Evolutionary conservation across 2,797 vertebrate species (phyloP), one percentile per base, ranked within the genome.

Genomic region (Pseudopleuronectes americanus): DNA sequence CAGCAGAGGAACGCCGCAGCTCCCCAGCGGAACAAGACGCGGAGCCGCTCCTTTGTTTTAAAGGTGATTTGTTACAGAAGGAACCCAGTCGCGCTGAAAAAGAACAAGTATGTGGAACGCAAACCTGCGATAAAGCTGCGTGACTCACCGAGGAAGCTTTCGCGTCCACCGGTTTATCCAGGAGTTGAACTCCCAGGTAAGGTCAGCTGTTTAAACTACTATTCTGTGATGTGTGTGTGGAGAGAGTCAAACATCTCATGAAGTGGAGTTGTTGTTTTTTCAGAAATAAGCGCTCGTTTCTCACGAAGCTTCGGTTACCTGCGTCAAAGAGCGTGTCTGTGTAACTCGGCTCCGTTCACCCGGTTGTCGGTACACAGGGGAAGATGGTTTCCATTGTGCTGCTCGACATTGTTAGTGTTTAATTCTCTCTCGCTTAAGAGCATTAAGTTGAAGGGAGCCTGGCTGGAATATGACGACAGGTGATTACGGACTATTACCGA

Each of bases 171-270:
- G 83, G 87, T 70, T 83, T 61, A 68, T 67, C 76, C 71, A 73
- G 16, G 75, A 77, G 76, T 85, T 87, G 28, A 56, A 71, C 72
- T 87, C 48, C 60, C 88, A 92, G 90, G 92, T 93, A 85, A 87
- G 81, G 36, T 38, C 68, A 38, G 3, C 8, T 12, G 3, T 57
- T 57, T 64, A 47, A 56, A 4, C 22, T 6, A 0, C 2, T 8
- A 21, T 55, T 86, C 77, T 57, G 1, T 36, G 14, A 8, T 45
- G 43, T 45, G 5, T 17, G 6, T 45, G 36, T 38, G 36, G 3
- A 13, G 3, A 13, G 1, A 17, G 3, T 19, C 6, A 0, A 45
- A 38, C 3, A 12, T 38, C 10, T 13, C 36, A 6, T 26, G 1
- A 9, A 22, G 6, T 17, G 7, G 1, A 55, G 5, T 23, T 10